phyloP scores from a whole-genome alignment of 2,888 invertebrate species.

The Eupeodes luniger region DNA sequence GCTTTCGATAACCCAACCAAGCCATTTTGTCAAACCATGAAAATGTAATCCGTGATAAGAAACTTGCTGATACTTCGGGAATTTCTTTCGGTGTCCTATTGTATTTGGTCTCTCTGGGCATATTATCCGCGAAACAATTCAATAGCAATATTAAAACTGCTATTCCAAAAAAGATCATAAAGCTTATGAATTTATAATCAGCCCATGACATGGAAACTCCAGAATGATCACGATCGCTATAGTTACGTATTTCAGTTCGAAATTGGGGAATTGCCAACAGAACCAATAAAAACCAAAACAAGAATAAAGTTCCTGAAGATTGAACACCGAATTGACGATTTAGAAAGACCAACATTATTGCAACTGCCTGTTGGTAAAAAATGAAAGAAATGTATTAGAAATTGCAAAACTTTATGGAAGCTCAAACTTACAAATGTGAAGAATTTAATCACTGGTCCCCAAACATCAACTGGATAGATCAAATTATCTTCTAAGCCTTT shows the following conservation, averaged over 20 bases:
- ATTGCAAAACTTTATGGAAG: background rate
- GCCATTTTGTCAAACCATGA: constrained; percentile 96
- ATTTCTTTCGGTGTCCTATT: constrained; percentile 90
- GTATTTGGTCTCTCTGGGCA: constrained; percentile 89
- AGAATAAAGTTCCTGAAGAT: constrained; percentile 95
- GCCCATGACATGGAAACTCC: constrained; percentile 85
- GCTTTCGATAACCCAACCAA: constrained; percentile 92
- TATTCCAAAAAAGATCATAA: constrained; percentile 91
- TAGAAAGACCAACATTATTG: constrained; percentile 89
- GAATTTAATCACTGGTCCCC: constrained; percentile 91
- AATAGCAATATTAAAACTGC: constrained; percentile 89
- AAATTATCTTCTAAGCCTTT: constrained; percentile 85
- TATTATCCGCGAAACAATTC: constrained; percentile 92
- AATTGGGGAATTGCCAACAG: constrained; percentile 91
- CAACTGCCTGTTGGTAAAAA: constrained; percentile 87
- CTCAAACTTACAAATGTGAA: constrained; percentile 91
- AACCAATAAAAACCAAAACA: constrained; percentile 94
- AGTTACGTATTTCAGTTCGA: constrained; percentile 86
- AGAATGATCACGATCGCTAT: constrained; percentile 80
- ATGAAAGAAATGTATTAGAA: constrained; percentile 79
- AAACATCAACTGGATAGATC: constrained; percentile 90
- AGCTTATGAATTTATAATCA: constrained; percentile 89
- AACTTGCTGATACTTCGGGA: constrained; percentile 93
- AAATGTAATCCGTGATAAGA: constrained; percentile 93
- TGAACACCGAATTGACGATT: constrained; percentile 94